Base-by-base conservation (phyloP, 2,888 invertebrate species). In the Eupelmus urozonus region DNA sequence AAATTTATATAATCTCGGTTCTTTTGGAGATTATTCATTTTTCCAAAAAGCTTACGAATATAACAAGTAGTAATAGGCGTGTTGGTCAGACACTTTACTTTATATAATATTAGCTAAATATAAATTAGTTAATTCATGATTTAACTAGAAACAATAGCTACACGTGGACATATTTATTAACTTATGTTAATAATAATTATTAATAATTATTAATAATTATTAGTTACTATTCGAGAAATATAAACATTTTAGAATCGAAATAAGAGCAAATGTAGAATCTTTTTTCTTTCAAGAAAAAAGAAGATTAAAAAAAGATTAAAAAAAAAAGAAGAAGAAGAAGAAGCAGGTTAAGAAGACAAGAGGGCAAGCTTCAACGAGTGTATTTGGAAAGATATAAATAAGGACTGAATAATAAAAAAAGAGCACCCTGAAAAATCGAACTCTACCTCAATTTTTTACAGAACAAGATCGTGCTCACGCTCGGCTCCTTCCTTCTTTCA, bases 331-430 rank as follows among this genome's bases (percentile, higher is more conserved):
- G 20, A 69, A 45, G n/a, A 34, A 9, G 9, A 34, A 34, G 9
- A 34, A 34, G 20, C 34, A 53, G 34, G 34, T 25, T 34, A 69
- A 45, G n/a, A 34, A 34, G 34, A 34, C 9, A 34, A 9, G 2
- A 34, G 34, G 13, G 25, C 53, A 7, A n/a, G 29, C 23, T 18
- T 20, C 4, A 29, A 29, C 18, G n/a, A 40, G 13, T 70, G 25
- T n/a, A 13, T 60, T 59, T 57, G 27, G 29, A 62, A 72, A 53
- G 62, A 18, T 40, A 63, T 62, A 72, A 62, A 63, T 55, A 72
- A 63, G 63, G 62, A 16, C 9, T 2, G 2, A 45, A 16, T 13
- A 45, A 45, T 2, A 45, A 16, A 45, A 16, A 45, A 45, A 16
- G 13, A 45, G 2, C 18, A 20, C 20, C 7, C 71, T 70, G 59